A percentile compares a stretch with the other conserved stretches of the same genome.
These are phyloP conservation scores for Rhorus exstirpatorius DNA, from an alignment of 2,888 invertebrate species.

Conservation along the genomic window DNA sequence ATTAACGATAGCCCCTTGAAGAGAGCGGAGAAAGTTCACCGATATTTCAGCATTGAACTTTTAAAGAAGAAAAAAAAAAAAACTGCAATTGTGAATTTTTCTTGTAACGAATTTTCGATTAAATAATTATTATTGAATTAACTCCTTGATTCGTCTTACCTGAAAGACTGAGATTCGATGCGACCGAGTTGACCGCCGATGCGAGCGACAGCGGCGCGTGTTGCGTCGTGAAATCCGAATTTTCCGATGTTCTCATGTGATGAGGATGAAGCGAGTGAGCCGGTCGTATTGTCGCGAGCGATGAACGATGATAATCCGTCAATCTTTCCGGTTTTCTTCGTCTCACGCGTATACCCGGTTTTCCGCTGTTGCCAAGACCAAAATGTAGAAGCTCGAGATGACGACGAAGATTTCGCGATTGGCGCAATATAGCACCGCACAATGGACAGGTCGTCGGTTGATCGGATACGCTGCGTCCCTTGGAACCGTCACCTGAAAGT, in stretches of 20 bases:
- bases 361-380: constrained; percentile 78
- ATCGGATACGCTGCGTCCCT: constrained; percentile 88
- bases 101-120: background rate
- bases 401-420: constrained; percentile 88
- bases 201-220: constrained; percentile 77
- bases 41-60: too few relatives aligned
- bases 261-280: constrained; percentile 72
- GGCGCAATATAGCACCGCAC: constrained; percentile 88
- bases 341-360: constrained; percentile 73
- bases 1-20: too few relatives aligned
- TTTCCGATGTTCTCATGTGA: constrained; percentile 73
- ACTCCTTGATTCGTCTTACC: constrained; percentile 70
- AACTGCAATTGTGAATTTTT: too few relatives aligned
- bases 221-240: constrained; percentile 75
- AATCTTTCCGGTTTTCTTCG: constrained; percentile 73
- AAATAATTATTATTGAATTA: background rate
- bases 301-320: constrained; percentile 74
- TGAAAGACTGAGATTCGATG: constrained; percentile 77
- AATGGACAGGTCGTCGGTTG: constrained; percentile 88
- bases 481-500: constrained; percentile 83
- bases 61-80: too few relatives aligned
- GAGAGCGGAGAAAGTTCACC: too few relatives aligned
- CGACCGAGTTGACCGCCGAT: constrained; percentile 74
- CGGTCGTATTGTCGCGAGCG: constrained; percentile 71
- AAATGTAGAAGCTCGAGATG: constrained; percentile 86